Evolutionary conservation across 2,797 vertebrate genomes (phyloP).

Genomic region (Poeciliopsis gracilis): DNA sequence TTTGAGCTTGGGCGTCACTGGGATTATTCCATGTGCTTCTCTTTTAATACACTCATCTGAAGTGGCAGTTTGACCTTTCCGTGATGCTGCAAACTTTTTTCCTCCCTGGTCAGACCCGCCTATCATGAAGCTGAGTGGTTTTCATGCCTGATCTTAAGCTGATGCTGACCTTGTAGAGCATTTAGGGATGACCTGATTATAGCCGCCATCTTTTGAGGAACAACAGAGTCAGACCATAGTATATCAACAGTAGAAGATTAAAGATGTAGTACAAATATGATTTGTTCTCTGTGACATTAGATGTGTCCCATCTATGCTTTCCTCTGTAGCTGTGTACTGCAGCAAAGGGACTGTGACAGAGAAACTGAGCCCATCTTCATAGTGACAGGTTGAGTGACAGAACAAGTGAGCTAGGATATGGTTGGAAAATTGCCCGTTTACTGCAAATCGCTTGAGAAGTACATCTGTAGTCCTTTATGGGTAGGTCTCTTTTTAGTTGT

Average conservation of each 20-base stretch:
- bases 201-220: not conserved
- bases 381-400: slow-evolving; percentile 76
- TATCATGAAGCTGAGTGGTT: slow-evolving; percentile 6
- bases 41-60: slow-evolving; percentile 38
- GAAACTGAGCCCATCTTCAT: slow-evolving; percentile 73
- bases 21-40: slow-evolving; percentile 15
- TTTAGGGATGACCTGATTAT: slow-evolving; percentile 17
- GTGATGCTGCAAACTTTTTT: slow-evolving; percentile 42
- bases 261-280: slow-evolving; percentile 6
- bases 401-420: slow-evolving; percentile 57
- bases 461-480: slow-evolving; percentile 17
- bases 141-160: slow-evolving; percentile 26
- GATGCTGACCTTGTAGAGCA: slow-evolving; percentile 43
- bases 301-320: slow-evolving; percentile 19
- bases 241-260: not conserved
- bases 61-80: slow-evolving; percentile 67
- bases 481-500: not conserved
- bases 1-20: slow-evolving; percentile 16
- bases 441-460: slow-evolving; percentile 57
- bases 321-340: slow-evolving; percentile 55
- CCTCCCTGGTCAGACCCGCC: slow-evolving; percentile 16
- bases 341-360: slow-evolving; percentile 53
- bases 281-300: slow-evolving; percentile 1
- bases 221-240: not conserved
- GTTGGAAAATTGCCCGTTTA: slow-evolving; percentile 68